Percentiles rank a stretch among this genome's conserved stretches.
phyloP scores from a whole-genome alignment of 2,797 vertebrate genomes.

The Parambassis ranga region DNA sequence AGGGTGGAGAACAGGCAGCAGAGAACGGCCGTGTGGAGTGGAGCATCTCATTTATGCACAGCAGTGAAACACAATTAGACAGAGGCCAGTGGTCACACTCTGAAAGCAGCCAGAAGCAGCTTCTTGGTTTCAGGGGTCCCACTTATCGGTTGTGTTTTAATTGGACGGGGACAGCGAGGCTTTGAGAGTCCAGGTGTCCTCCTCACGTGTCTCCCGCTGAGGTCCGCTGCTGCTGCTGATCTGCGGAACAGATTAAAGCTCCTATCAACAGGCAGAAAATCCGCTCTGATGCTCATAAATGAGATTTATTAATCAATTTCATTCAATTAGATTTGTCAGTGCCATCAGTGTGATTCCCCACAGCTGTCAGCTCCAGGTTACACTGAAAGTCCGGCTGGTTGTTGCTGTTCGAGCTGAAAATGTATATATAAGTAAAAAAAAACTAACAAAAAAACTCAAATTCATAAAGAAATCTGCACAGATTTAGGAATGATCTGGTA shows the following conservation, averaged over 20 bases:
- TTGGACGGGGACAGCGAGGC: constrained; percentile 12
- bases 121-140: constrained; percentile 40
- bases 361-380: too few relatives aligned
- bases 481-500: too few relatives aligned
- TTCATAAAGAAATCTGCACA: too few relatives aligned
- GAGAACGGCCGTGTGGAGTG: neutral
- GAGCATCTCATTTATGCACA: constrained; percentile 14
- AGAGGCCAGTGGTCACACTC: constrained; percentile 20
- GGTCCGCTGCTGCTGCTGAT: constrained; percentile 1
- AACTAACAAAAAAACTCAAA: too few relatives aligned
- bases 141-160: constrained; percentile 35
- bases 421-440: too few relatives aligned
- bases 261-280: too few relatives aligned
- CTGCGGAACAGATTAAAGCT: constrained; percentile 6
- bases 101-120: constrained; percentile 32
- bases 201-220: neutral
- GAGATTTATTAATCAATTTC: too few relatives aligned
- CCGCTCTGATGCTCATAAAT: too few relatives aligned
- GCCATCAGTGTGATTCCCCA: too few relatives aligned
- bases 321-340: too few relatives aligned
- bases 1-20: neutral
- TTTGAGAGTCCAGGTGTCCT: constrained; percentile 7
- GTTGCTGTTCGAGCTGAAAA: too few relatives aligned
- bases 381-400: too few relatives aligned
- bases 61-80: constrained; percentile 21